Conservation (phyloP, 1,140 invertebrate genomes). For the Drosophila pseudoobscura region DNA sequence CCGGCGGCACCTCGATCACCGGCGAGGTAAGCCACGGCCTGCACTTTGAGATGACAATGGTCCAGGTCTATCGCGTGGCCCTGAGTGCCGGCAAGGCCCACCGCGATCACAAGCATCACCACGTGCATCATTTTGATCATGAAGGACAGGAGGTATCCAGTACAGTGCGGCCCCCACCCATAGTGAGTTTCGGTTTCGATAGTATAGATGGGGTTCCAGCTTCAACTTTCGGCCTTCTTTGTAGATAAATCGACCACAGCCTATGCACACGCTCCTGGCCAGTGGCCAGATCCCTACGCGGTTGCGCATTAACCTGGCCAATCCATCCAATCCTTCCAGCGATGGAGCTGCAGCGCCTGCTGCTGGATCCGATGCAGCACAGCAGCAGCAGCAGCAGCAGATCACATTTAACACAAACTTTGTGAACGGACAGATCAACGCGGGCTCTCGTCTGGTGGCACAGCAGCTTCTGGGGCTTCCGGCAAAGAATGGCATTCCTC, state of each 20-base stretch:
- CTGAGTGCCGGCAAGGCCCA: conserved; percentile 92
- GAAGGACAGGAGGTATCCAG: conserved; percentile 86
- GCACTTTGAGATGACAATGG: conserved; percentile 90
- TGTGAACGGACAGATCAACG: conserved; percentile 86
- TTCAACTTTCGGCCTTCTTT: not conserved
- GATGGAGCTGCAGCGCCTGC: not conserved
- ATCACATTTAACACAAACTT: conserved; percentile 85
- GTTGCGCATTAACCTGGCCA: conserved; percentile 85
- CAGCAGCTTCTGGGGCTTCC: conserved; percentile 83
- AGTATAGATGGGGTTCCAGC: not conserved
- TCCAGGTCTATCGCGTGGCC: conserved; percentile 90
- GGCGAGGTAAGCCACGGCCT: conserved; percentile 87
- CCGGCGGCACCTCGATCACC: conserved; percentile 88
- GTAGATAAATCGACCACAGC: conserved; percentile 84
- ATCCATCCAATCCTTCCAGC: conserved; percentile 28
- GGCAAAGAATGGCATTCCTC: not conserved
- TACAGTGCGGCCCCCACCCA: conserved; percentile 85
- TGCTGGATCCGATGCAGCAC: not conserved
- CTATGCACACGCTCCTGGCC: conserved; percentile 86
- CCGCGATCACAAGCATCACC: conserved; percentile 92
- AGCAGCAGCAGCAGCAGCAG: conserved; percentile 53
- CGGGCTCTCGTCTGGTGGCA: conserved; percentile 85
- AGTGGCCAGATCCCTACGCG: conserved; percentile 88
- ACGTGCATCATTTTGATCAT: conserved; percentile 90
- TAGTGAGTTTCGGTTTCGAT: conserved; percentile 59